A percentile compares a stretch with the other conserved stretches of the same genome.
Evolutionary conservation across 2,888 invertebrate genomes (phyloP).

Genomic region (Nomada ferruginata): DNA sequence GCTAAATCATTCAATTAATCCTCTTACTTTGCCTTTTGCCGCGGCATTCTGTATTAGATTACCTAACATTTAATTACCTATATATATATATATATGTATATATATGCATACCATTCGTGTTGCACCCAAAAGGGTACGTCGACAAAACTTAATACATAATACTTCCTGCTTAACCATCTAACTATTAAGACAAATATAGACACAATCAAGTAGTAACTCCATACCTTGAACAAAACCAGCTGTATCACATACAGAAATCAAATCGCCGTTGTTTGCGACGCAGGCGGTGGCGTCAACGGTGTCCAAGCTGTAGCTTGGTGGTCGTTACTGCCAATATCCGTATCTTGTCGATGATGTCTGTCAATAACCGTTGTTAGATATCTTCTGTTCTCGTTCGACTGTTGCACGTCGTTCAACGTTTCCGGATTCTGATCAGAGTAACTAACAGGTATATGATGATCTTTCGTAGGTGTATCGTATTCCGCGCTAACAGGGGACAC

Average conservation of each 20-base stretch:
- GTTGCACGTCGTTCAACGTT: slow-evolving; percentile 69
- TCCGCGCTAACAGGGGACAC: slow-evolving; percentile 70
- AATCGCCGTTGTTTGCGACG: slow-evolving; percentile 81
- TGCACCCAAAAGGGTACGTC: slow-evolving; percentile 20
- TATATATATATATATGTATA: slow-evolving; percentile 27
- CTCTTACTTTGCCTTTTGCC: not conserved
- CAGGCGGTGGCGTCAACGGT: slow-evolving; percentile 80
- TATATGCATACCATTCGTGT: slow-evolving; percentile 21
- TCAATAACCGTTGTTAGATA: slow-evolving; percentile 77
- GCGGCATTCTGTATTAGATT: not conserved
- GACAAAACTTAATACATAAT: slow-evolving; percentile 5
- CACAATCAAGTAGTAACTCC: slow-evolving; percentile 22
- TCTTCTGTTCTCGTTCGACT: slow-evolving; percentile 75
- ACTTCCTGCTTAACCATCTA: slow-evolving; percentile 31
- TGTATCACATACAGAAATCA: slow-evolving; percentile 67
- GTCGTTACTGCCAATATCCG: slow-evolving; percentile 60
- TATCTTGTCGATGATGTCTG: slow-evolving; percentile 72
- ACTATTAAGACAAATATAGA: slow-evolving; percentile 27
- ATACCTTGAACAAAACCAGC: slow-evolving; percentile 20
- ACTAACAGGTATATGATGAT: slow-evolving; percentile 72
- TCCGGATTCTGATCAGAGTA: slow-evolving; percentile 72
- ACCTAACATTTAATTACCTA: not conserved
- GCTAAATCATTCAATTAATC: not conserved
- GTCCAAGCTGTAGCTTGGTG: slow-evolving; percentile 76
- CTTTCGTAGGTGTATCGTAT: slow-evolving; percentile 75